phyloP scores from a whole-genome alignment of 2,113 vertebrate genomes.

The Bubo blakistoni region DNA sequence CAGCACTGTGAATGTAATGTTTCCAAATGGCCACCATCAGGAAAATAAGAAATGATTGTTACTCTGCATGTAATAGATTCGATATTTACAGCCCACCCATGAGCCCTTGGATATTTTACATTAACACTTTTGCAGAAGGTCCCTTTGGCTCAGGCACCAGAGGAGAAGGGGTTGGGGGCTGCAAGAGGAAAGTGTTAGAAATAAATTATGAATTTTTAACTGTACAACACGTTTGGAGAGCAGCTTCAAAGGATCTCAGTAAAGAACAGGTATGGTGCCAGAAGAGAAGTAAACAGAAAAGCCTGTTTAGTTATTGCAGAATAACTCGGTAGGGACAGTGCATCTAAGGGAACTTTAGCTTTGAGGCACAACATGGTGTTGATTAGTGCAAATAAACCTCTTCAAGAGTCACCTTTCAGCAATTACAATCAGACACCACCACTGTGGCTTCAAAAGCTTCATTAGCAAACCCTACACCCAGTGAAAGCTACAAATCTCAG shows the following conservation, averaged over 20 bases:
- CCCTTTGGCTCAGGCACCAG: neutral
- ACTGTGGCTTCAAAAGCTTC: constrained; percentile 69
- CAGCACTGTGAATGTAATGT: neutral
- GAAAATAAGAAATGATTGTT: neutral
- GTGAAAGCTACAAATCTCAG: constrained; percentile 15
- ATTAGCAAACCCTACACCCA: constrained; percentile 51
- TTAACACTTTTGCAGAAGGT: neutral
- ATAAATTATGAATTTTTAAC: neutral
- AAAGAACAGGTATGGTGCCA: neutral
- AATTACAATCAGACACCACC: constrained; percentile 69
- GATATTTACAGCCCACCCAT: neutral
- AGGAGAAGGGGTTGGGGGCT: neutral
- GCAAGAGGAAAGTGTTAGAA: neutral
- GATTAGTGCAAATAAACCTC: constrained; percentile 72
- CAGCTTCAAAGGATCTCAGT: constrained; percentile 25
- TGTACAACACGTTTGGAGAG: neutral
- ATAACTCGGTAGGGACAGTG: constrained; percentile 43
- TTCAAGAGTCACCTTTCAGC: constrained; percentile 61
- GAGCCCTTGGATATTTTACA: neutral
- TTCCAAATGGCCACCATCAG: neutral
- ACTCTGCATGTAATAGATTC: neutral
- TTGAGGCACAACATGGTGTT: constrained; percentile 74
- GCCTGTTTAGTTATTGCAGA: constrained; percentile 3
- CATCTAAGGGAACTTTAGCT: constrained; percentile 54
- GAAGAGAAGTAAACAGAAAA: constrained; percentile 47